These are phyloP conservation scores for Dissostichus mawsoni DNA, from an alignment of 2,113 vertebrate genomes.

Conservation along the genomic window DNA sequence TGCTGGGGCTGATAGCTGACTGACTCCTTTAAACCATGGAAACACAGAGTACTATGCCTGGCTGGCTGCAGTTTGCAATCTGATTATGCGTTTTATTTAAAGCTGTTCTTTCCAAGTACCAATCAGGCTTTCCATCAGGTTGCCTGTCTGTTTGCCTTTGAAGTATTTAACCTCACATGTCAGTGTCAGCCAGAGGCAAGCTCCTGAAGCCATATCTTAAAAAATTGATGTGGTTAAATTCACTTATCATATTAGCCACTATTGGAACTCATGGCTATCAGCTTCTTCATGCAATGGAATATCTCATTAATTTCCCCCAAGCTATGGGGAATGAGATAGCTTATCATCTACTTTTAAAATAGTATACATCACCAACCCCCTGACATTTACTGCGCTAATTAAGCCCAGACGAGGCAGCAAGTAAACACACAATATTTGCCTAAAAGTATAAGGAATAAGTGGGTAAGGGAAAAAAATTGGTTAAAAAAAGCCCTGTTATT, in stretches of 20 bases:
- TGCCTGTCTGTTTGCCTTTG: slow-evolving; percentile 65
- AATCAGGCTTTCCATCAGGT: slow-evolving; percentile 68
- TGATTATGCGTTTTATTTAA: slow-evolving; percentile 73
- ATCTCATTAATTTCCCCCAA: slow-evolving; percentile 57
- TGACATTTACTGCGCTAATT: slow-evolving; percentile 48
- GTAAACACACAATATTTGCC: slow-evolving; percentile 11
- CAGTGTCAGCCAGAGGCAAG: slow-evolving; percentile 48
- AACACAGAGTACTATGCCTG: slow-evolving; percentile 42
- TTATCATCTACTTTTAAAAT: slow-evolving; percentile 53
- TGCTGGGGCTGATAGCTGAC: slow-evolving; percentile 58
- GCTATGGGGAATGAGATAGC: slow-evolving; percentile 35
- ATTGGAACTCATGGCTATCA: slow-evolving; percentile 39
- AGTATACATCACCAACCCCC: slow-evolving; percentile 35
- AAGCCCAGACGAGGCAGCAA: slow-evolving; percentile 32
- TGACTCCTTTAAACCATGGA: slow-evolving; percentile 55
- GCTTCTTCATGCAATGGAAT: slow-evolving; percentile 34
- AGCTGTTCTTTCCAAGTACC: slow-evolving; percentile 57
- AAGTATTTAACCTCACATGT: slow-evolving; percentile 66
- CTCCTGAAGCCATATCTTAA: slow-evolving; percentile 42
- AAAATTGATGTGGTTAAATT: slow-evolving; percentile 48
- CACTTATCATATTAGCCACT: slow-evolving; percentile 41
- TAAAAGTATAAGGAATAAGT: not conserved
- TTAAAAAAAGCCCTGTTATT: not conserved
- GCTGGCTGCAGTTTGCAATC: slow-evolving; percentile 59
- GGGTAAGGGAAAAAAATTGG: not conserved